Conservation (phyloP, 1,140 invertebrate species). For the Ceratina australensis region DNA sequence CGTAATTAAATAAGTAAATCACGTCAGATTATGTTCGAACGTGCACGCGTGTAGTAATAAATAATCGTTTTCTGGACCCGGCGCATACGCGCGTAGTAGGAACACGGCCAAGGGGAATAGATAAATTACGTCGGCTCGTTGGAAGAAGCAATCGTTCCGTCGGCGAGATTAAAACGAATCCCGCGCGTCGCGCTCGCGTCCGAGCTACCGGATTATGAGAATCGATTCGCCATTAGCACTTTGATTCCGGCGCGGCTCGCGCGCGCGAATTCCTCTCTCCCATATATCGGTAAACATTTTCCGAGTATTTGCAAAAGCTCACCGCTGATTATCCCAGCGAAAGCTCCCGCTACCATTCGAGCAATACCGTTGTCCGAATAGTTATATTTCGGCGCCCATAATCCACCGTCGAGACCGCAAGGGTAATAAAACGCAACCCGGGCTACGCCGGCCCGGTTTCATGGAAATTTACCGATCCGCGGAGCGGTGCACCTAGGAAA, state of each 20-base stretch:
- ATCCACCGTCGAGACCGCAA: constrained; percentile 53
- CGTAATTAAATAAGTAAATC: too few species aligned
- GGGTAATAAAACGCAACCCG: constrained; percentile 64
- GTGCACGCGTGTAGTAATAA: too few species aligned
- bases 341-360: neutral
- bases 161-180: constrained; percentile 6
- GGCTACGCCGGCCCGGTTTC: neutral
- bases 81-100: too few species aligned
- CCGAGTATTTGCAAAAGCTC: constrained; percentile 36
- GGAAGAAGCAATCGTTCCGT: constrained; percentile 18
- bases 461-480: constrained; percentile 59
- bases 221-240: constrained; percentile 54
- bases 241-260: constrained; percentile 16
- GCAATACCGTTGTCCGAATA: constrained; percentile 50
- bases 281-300: constrained; percentile 55
- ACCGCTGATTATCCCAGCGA: constrained; percentile 52
- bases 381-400: constrained; percentile 56
- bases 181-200: neutral
- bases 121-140: constrained; percentile 22
- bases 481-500: constrained; percentile 42
- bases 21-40: too few species aligned
- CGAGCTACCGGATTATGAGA: constrained; percentile 28
- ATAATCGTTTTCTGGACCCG: too few species aligned
- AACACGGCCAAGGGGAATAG: neutral
- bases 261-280: neutral